phyloP scores from a whole-genome alignment of 2,797 vertebrate genomes.

The Melanotaenia nigrans region DNA sequence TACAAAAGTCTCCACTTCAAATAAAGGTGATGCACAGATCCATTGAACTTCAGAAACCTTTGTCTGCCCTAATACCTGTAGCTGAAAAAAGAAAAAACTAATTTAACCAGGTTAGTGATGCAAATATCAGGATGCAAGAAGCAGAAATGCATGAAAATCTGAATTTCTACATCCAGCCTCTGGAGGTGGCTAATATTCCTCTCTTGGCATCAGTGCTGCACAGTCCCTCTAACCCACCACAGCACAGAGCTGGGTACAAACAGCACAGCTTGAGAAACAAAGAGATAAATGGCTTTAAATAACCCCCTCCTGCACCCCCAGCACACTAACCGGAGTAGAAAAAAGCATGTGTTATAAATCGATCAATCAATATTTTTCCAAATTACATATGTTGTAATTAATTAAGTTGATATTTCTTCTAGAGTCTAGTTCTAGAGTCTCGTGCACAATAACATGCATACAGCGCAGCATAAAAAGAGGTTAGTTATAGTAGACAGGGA shows the following conservation, averaged over 20 bases:
- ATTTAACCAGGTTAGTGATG: neutral
- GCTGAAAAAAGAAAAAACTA: neutral
- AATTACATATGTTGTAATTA: constrained; percentile 47
- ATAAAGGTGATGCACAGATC: neutral
- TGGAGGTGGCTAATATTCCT: neutral
- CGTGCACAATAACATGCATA: constrained; percentile 79
- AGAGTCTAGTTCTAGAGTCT: constrained; percentile 60
- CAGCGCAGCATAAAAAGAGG: constrained; percentile 70
- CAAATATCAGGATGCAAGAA: neutral
- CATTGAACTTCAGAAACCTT: neutral
- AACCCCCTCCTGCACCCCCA: no score
- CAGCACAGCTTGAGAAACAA: neutral
- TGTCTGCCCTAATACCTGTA: neutral
- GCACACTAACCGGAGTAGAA: no score
- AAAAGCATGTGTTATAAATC: no score
- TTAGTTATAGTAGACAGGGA: constrained; percentile 73
- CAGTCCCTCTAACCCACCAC: neutral
- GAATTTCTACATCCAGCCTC: neutral
- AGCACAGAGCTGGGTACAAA: neutral
- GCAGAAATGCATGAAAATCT: neutral
- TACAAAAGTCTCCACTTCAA: neutral
- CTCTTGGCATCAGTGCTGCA: neutral
- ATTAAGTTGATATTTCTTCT: constrained; percentile 75
- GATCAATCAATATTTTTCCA: constrained; percentile 11
- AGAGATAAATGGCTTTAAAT: neutral